phyloP scores from a whole-genome alignment of 2,797 vertebrate genomes.

The Pitangus sulphuratus region DNA sequence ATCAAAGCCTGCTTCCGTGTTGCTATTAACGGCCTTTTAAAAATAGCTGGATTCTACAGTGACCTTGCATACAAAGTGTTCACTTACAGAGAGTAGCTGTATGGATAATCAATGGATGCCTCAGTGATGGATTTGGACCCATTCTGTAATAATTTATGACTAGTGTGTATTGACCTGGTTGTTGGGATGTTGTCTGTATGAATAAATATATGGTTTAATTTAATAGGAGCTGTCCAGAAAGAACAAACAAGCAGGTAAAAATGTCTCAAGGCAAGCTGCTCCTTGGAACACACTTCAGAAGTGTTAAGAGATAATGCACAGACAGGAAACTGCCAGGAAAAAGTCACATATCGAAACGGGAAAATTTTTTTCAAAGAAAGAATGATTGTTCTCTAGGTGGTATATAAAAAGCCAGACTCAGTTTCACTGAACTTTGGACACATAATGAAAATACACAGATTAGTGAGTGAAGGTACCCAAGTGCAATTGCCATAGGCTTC shows the following conservation, averaged over 20 bases:
- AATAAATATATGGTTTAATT: constrained; percentile 45
- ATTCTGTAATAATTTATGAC: constrained; percentile 58
- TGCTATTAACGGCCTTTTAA: constrained; percentile 39
- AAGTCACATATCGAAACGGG: neutral
- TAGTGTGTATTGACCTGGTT: constrained; percentile 28
- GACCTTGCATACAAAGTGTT: constrained; percentile 47
- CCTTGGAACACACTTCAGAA: neutral
- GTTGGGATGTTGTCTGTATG: constrained; percentile 16
- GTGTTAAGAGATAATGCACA: neutral
- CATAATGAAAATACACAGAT: neutral
- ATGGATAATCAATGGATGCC: constrained; percentile 58
- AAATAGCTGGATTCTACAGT: constrained; percentile 43
- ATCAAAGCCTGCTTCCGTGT: constrained; percentile 46
- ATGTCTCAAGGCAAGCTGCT: neutral
- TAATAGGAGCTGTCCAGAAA: constrained; percentile 25
- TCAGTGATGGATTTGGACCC: constrained; percentile 39
- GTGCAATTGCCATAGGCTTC: neutral
- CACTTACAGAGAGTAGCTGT: neutral
- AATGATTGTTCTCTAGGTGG: neutral
- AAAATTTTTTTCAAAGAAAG: neutral
- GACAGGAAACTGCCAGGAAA: neutral
- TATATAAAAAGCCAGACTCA: neutral
- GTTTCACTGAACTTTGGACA: neutral
- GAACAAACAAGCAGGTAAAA: constrained; percentile 34
- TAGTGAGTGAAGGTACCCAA: neutral